Base-by-base conservation (phyloP, 2,888 invertebrate genomes). In the Microctonus hyperodae region DNA sequence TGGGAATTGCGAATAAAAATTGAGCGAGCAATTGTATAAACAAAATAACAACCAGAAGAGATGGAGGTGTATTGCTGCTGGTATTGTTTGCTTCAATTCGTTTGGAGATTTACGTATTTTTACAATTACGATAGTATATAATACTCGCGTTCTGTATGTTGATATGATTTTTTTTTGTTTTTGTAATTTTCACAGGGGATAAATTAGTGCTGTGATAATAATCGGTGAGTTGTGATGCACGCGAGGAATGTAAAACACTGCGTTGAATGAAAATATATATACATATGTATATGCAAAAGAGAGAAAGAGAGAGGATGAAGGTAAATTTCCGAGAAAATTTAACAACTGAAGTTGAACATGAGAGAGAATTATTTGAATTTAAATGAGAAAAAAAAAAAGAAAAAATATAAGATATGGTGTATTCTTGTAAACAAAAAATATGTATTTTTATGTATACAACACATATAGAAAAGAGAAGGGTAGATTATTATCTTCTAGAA, bases 401-500 rank as follows among this genome's bases (percentile, higher is more conserved):
- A 59, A 22, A 37, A 37, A 55, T 61, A 58, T 44, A 31, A 62
- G 57, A 57, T 59, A 35, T 40, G 51, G 55, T 51, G 48, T 60
- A 20, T 35, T 28, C 73, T 74, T 76, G 76, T 79, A 76, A 65
- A 65, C 20, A 40, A 57, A 13, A 22, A 58, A 40, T 5, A 28
- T 28, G 28, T 5, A 28, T 28, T 5, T 5, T 5, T 28, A 28
- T 5, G 7, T 44, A 44, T 33, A 50, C 20, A 72, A 73, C 73
- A 74, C 73, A 20, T 37, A 37, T 44, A 44, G 16, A 67, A 71
- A 73, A 73, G 70, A 66, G 44, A 65, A 64, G 69, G 67, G 72
- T 71, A 77, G 78, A 79, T 79, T 73, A 44, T 74, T 79, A 79
- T 80, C 79, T 74, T 33, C 69, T 76, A 79, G 76, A 80, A 79